Evolutionary conservation across 2,113 vertebrate species (phyloP), one percentile per base, ranked within the genome.

Genomic region (Ictidomys tridecemlineatus): DNA sequence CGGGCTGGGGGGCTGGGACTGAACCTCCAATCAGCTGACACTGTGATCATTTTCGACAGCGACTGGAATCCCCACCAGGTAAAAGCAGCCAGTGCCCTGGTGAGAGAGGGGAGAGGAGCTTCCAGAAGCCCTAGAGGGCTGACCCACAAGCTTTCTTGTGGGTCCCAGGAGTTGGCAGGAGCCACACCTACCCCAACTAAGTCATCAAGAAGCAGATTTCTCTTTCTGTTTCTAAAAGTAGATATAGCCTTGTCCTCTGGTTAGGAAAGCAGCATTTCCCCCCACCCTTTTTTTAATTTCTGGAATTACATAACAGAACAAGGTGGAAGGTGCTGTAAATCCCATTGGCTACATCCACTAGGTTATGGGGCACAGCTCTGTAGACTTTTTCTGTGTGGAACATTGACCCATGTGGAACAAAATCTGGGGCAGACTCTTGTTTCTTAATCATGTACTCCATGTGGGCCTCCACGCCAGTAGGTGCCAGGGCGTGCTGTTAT

Each of bases 21-120:
- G 24, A 99, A 99, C 94, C 98, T 99, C 18, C 99, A 99, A 98
- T 99, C 99, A 0, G 99, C 99, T 0, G 99, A 99, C 95, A 99
- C 99, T 0, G 99, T 99, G 89, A 98, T 99, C 94, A 99, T 99
- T 97, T 99, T 99, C 1, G 99, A 99, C 98, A 99, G 99, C 9
- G 99, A 99, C 98, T 99, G 99, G 99, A 99, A 99, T 96, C 99
- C 99, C 0, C 99, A 99, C 97, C 99, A 99, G 99, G 99, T 99
- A 98, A 85, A 34, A 12, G 26, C 30, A 28, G 1, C 37, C 6
- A 26, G 32, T 7, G 1, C 26, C 39, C 28, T 39, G 8, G n/a
- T 28, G 30, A 28, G 14, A 53, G 34, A 37, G n/a, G 65, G 8
- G 11, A 12, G 65, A 69, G 65, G 65, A 22, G 53, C 51, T 58